phyloP scores from a whole-genome alignment of 53 echinoderm and acorn worm genomes.

The Antedon mediterranea region DNA sequence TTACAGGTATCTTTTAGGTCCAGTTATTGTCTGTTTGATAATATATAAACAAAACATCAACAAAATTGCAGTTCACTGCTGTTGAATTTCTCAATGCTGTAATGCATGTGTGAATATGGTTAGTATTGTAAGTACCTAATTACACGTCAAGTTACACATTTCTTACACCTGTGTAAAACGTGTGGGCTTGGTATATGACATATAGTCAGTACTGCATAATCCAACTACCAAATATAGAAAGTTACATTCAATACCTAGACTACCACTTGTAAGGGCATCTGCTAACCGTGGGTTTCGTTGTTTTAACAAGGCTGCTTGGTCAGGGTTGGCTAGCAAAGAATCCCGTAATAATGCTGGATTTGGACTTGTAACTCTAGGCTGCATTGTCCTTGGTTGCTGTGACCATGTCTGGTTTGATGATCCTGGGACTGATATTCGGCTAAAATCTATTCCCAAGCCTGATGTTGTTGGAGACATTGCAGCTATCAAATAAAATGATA shows the following conservation, averaged over 20 bases:
- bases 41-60: no score
- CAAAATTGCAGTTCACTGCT: no score
- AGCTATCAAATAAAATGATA: background rate
- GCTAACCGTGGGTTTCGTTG: conserved; percentile 74
- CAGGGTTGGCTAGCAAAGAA: conserved; percentile 42
- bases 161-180: no score
- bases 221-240: no score
- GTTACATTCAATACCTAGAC: conserved; percentile 29
- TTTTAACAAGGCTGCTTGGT: conserved; percentile 51
- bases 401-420: background rate
- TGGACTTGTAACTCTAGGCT: background rate
- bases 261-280: conserved; percentile 51
- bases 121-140: no score
- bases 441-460: conserved; percentile 46
- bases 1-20: no score
- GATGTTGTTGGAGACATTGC: background rate
- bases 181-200: no score
- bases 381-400: background rate
- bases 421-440: conserved; percentile 59
- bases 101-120: no score
- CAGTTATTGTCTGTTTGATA: no score
- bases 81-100: no score
- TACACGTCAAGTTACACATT: no score
- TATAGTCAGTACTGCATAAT: no score
- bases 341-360: conserved; percentile 55